Percentiles rank a stretch among this genome's conserved stretches.
Conservation (phyloP, 2,113 vertebrate genomes). For the Pelusios castaneus region DNA sequence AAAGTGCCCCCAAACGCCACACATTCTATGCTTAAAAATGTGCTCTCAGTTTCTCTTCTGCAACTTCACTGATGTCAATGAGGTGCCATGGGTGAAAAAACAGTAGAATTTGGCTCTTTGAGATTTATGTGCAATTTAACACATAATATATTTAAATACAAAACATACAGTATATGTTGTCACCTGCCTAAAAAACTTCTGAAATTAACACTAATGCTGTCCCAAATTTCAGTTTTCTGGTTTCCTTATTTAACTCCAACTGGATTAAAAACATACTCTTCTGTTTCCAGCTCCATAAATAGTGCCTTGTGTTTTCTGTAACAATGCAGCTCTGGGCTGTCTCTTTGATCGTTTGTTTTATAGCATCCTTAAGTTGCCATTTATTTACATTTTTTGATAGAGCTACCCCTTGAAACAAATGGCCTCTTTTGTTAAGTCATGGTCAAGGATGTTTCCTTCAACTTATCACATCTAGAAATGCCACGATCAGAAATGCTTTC, state of each 20-base stretch:
- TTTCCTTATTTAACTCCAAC: slow-evolving; percentile 67
- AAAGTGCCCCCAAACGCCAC: neutral
- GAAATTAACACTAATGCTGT: slow-evolving; percentile 32
- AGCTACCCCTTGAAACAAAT: slow-evolving; percentile 72
- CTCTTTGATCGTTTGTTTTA: slow-evolving; percentile 77
- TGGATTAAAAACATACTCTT: slow-evolving; percentile 65
- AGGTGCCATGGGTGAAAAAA: neutral
- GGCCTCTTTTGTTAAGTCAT: slow-evolving; percentile 76
- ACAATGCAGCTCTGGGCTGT: slow-evolving; percentile 71
- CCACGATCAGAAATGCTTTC: slow-evolving; percentile 80
- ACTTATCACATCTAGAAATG: slow-evolving; percentile 83
- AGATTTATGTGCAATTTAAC: accelerated
- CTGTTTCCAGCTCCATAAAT: slow-evolving; percentile 75
- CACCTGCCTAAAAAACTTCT: slow-evolving; percentile 16
- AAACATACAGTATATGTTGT: neutral
- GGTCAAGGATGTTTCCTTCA: slow-evolving; percentile 82
- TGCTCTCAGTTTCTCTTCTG: neutral
- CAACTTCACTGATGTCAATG: neutral
- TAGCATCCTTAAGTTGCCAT: slow-evolving; percentile 77
- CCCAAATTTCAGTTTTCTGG: slow-evolving; percentile 59
- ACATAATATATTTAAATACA: neutral
- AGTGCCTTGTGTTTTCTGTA: slow-evolving; percentile 70
- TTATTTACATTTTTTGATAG: slow-evolving; percentile 77
- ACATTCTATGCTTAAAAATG: neutral
- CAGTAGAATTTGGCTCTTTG: neutral